phyloP scores from a whole-genome alignment of 2,888 invertebrate species.

The Xestia c-nigrum region DNA sequence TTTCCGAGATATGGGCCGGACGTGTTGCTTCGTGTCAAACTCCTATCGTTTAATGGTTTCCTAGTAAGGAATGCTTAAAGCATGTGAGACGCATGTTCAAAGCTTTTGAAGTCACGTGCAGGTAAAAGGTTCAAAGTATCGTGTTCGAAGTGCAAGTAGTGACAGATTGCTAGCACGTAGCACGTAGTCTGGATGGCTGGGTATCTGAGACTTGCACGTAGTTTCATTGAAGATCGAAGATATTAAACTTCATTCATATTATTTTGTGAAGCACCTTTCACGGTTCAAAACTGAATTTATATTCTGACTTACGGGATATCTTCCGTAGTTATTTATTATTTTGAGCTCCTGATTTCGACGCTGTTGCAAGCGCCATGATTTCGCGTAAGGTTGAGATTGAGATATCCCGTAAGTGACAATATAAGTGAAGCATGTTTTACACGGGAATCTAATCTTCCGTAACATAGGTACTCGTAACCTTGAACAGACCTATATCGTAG shows the following conservation, averaged over 20 bases:
- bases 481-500: background rate
- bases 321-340: no score
- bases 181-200: constrained; percentile 10
- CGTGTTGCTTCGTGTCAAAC: constrained; percentile 43
- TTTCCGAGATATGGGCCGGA: constrained; percentile 32
- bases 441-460: constrained; percentile 13
- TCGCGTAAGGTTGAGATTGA: no score
- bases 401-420: no score
- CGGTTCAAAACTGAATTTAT: no score
- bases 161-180: constrained; percentile 55
- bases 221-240: constrained; percentile 29
- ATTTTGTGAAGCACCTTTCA: constrained; percentile 17
- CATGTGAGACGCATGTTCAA: constrained; percentile 47
- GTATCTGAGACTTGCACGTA: constrained; percentile 16
- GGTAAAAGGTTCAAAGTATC: constrained; percentile 47
- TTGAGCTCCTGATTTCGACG: no score
- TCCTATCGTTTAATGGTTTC: constrained; percentile 36
- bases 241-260: constrained; percentile 20
- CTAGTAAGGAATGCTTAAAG: constrained; percentile 29
- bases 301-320: no score
- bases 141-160: constrained; percentile 50
- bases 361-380: no score
- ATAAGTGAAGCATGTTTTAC: constrained; percentile 5
- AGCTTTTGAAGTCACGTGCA: constrained; percentile 56
- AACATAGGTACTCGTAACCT: background rate